phyloP scores from a whole-genome alignment of 2,888 invertebrate species.

The Spisula subtruncata region DNA sequence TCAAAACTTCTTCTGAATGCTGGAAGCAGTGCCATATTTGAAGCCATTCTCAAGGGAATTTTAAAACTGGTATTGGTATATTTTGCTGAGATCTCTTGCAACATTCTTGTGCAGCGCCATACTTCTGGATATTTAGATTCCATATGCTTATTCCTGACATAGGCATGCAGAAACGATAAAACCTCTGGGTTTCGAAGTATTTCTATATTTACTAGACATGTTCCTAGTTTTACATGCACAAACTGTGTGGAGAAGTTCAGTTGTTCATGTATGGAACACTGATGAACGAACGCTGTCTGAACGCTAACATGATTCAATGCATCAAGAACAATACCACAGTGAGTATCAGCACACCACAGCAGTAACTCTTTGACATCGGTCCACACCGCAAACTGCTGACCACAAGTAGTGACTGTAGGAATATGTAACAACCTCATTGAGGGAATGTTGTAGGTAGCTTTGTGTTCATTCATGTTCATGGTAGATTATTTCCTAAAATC shows the following conservation, averaged over 20 bases:
- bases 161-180: slow-evolving; percentile 63
- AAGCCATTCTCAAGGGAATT: slow-evolving; percentile 41
- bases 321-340: slow-evolving; percentile 73
- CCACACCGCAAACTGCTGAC: slow-evolving; percentile 73
- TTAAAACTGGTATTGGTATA: slow-evolving; percentile 52
- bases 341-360: slow-evolving; percentile 70
- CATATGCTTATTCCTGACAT: slow-evolving; percentile 70
- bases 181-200: slow-evolving; percentile 51
- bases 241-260: slow-evolving; percentile 73
- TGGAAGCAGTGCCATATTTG: slow-evolving; percentile 46
- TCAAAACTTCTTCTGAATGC: slow-evolving; percentile 35
- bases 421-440: slow-evolving; percentile 63
- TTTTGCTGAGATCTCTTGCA: slow-evolving; percentile 33
- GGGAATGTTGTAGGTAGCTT: slow-evolving; percentile 45
- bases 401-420: slow-evolving; percentile 62
- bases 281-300: slow-evolving; percentile 70
- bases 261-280: slow-evolving; percentile 74
- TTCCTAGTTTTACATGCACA: slow-evolving; percentile 74
- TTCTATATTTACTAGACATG: slow-evolving; percentile 72
- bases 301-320: slow-evolving; percentile 69
- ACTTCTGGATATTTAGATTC: slow-evolving; percentile 45
- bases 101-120: slow-evolving; percentile 8
- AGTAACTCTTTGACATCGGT: slow-evolving; percentile 77
- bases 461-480: background rate
- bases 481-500: background rate